Base-by-base conservation (phyloP, 2,888 invertebrate species). In the Melanotus villosus region DNA sequence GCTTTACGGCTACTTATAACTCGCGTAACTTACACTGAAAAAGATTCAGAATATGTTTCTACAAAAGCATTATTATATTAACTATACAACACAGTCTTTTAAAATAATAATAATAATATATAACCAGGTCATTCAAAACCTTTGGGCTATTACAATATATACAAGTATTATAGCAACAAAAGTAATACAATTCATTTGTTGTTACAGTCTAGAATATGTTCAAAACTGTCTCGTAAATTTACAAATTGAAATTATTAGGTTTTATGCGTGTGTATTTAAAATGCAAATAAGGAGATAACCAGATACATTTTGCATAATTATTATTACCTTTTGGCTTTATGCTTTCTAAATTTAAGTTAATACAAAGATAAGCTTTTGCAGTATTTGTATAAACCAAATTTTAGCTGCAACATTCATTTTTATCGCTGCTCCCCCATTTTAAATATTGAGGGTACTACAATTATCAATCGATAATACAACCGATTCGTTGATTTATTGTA, bases 11-110 rank as follows among this genome's bases (percentile, higher is more conserved):
- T 50, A 50, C 16, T n/a, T 57, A 30, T 32, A 34, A 12, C 21
- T 41, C 38, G 63, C 38, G 56, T 50, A 63, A 45, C 38, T 30
- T 47, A 47, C 19, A 47, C 32, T 23, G 47, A 54, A 62, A 63
- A 26, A 26, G 26, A 26, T 26, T 26, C 26, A 26, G 41, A 62
- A 57, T 45, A 56, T 18, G 18, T 50, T 36, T 58, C 58, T 65
- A 65, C 45, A 58, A 19, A 64, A 30, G 30, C 41, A 38, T 38
- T 18, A 38, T 65, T 38, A 50, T 54, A 66, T 52, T 30, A 47
- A 2, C 59, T 60, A 60, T 60, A 60, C 59, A 60, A 60, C 32
- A 65, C 65, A 65, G 65, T 65, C 65, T 65, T 65, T 38, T 23
- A 58, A 65, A 30, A 52, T 14, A 32, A 32, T n/a, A 54, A 54